Conservation (phyloP, 2,797 vertebrate species). For the Sylvilagus floridanus region DNA sequence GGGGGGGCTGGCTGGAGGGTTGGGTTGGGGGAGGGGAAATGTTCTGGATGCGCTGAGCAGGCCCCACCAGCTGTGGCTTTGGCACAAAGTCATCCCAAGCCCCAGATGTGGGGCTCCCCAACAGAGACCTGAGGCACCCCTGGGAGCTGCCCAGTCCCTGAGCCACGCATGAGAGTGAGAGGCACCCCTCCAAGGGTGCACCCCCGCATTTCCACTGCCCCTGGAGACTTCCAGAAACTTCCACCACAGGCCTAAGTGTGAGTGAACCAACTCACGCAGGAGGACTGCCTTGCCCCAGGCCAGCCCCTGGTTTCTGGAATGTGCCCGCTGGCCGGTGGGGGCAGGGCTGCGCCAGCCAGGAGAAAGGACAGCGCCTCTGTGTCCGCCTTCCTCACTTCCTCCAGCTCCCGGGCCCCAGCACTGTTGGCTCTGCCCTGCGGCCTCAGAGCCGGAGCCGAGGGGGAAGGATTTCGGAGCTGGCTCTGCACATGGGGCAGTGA, state of each 20-base stretch:
- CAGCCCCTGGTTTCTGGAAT: neutral
- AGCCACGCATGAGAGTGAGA: neutral
- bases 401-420: neutral
- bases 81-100: neutral
- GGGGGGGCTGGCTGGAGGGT: neutral
- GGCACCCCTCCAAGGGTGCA: accelerated
- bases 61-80: neutral
- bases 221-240: no score
- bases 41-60: neutral
- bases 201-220: no score
- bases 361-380: neutral
- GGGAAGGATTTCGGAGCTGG: neutral
- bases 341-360: neutral
- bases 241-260: neutral
- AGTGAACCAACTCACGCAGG: neutral
- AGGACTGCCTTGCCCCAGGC: neutral
- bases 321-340: neutral
- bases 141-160: neutral
- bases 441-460: neutral
- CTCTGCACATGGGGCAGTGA: neutral
- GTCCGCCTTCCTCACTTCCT: no score
- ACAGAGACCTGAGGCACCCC: neutral
- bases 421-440: neutral
- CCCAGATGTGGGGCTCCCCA: neutral
- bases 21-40: accelerated